phyloP scores from a whole-genome alignment of 2,113 vertebrate genomes.

The Hypocryptadius cinnamomeus region DNA sequence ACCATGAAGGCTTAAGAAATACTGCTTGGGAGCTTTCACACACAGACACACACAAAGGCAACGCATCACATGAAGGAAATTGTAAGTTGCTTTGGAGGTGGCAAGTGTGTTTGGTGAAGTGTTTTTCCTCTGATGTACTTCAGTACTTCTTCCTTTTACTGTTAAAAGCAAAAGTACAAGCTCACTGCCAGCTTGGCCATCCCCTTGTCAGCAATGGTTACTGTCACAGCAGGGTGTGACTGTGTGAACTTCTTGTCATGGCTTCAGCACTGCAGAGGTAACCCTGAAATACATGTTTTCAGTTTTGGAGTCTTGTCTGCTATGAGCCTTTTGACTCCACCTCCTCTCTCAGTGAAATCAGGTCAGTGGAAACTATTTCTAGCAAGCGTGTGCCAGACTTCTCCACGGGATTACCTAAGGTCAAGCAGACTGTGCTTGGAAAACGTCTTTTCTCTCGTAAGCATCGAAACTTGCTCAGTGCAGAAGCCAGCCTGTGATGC shows the following conservation, averaged over 20 bases:
- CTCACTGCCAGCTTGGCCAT: neutral
- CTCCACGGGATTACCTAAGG: neutral
- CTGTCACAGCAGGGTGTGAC: neutral
- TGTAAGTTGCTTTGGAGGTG: neutral
- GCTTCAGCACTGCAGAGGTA: neutral
- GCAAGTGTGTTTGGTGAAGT: neutral
- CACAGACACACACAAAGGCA: neutral
- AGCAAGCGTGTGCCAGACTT: slow-evolving; percentile 8
- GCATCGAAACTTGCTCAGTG: rapidly evolving
- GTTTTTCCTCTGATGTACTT: neutral
- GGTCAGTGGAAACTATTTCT: slow-evolving; percentile 63
- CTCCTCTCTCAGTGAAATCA: slow-evolving; percentile 40
- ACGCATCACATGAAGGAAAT: neutral
- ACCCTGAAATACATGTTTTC: neutral
- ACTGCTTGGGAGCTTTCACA: neutral
- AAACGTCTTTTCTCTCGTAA: neutral
- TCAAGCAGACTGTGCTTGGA: neutral
- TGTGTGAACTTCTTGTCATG: neutral
- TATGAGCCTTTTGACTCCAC: slow-evolving; percentile 22
- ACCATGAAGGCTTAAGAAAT: neutral
- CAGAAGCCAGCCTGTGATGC: neutral
- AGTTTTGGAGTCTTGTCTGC: neutral
- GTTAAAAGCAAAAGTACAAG: neutral
- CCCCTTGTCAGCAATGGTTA: neutral
- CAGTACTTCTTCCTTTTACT: neutral